Percentiles rank a stretch among this genome's conserved stretches.
phyloP scores from a whole-genome alignment of 2,797 vertebrate species.

The Chaunax sp. region DNA sequence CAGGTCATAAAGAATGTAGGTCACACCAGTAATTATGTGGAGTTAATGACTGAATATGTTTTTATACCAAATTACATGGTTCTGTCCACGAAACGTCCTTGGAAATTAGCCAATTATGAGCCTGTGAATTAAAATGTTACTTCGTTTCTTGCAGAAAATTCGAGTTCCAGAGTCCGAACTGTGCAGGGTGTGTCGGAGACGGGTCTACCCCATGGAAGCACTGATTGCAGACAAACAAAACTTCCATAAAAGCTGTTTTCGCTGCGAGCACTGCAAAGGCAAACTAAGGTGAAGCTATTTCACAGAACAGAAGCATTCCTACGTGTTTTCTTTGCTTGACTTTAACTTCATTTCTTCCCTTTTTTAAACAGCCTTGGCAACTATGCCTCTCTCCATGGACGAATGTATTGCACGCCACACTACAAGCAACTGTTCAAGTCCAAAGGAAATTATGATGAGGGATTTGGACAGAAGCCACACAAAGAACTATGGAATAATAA shows the following conservation, averaged over 20 bases:
- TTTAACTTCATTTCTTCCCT: constrained; percentile 4
- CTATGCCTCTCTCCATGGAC: constrained; percentile 98
- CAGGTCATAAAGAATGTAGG: background rate
- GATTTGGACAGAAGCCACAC: constrained; percentile 96
- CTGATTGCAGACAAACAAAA: constrained; percentile 94
- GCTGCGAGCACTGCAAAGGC: constrained; percentile 93
- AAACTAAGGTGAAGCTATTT: constrained; percentile 89
- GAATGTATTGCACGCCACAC: constrained; percentile 98
- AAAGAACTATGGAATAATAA: constrained; percentile 92
- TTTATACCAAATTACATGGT: background rate
- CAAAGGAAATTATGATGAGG: constrained; percentile 99
- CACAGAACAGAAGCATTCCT: background rate
- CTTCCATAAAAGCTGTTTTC: constrained; percentile 98
- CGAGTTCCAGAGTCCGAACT: constrained; percentile 92
- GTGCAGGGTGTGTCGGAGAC: constrained; percentile 93
- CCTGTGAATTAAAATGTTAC: background rate
- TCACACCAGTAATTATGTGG: background rate
- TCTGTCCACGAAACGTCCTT: background rate
- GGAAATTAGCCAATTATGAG: background rate
- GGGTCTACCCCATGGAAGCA: constrained; percentile 97
- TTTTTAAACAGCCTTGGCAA: constrained; percentile 90
- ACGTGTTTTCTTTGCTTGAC: background rate
- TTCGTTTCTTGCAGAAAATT: constrained; percentile 84
- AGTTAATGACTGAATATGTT: background rate
- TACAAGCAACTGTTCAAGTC: constrained; percentile 98